Percentiles rank a stretch among this genome's conserved stretches.
Conservation (phyloP, 2,888 invertebrate species). For the Nomada fucata region DNA sequence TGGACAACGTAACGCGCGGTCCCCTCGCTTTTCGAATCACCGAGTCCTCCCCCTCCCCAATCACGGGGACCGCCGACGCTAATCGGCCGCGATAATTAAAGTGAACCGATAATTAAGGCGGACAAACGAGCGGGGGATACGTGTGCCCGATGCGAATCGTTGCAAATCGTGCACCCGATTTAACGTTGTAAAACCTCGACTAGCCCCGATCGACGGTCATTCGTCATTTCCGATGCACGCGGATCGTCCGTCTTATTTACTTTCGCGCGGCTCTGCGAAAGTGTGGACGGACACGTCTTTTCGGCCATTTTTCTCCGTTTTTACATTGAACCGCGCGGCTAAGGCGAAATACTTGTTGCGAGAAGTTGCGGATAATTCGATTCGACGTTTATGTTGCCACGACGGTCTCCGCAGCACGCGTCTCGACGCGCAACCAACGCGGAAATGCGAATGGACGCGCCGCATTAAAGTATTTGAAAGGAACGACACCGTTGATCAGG, state of each 20-base stretch:
- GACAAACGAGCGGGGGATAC: constrained; percentile 63
- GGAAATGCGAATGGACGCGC: neutral
- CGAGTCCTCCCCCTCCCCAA: constrained; percentile 35
- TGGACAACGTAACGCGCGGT: constrained; percentile 5
- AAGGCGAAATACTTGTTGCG: neutral
- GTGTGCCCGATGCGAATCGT: constrained; percentile 70
- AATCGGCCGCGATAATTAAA: constrained; percentile 69
- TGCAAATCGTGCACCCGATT: constrained; percentile 63
- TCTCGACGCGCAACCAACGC: neutral
- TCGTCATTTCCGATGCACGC: constrained; percentile 47
- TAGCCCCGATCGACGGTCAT: constrained; percentile 43
- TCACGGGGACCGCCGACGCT: constrained; percentile 57
- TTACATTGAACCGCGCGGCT: neutral
- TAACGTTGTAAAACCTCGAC: constrained; percentile 41
- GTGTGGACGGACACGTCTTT: no score
- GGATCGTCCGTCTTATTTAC: neutral
- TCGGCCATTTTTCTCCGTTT: neutral
- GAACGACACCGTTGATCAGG: neutral
- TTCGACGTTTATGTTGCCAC: neutral
- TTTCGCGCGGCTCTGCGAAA: neutral
- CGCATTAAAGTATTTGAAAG: constrained; percentile 24
- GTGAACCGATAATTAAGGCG: constrained; percentile 69
- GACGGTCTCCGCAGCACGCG: neutral
- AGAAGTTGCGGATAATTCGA: no score
- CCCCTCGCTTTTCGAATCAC: constrained; percentile 27